Base-by-base conservation (phyloP, 1,140 invertebrate genomes). In the Drosophila asahinai region DNA sequence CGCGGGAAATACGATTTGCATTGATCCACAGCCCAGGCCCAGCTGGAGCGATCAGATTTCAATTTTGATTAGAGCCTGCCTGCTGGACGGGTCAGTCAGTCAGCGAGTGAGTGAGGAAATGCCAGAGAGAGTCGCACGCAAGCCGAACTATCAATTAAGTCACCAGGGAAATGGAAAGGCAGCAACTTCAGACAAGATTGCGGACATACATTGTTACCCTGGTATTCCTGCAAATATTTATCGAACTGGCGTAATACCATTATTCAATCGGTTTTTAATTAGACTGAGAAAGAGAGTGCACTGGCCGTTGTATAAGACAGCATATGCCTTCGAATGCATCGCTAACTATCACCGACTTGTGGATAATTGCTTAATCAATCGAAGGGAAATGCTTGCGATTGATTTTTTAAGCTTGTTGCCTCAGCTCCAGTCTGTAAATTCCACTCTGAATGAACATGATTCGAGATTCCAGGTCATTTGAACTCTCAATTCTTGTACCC, bases 71-170 rank as follows among this genome's bases (percentile, higher is more conserved):
- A 51, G 27, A 55, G 36, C 36, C 49, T 51, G 59, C 40, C 19
- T 38, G 54, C 33, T 19, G 30, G 52, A 54, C 52, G 52, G 52
- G 52, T 55, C 43, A 59, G 65, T 60, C 47, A 55, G 42, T 47
- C 38, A 43, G 55, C 42, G 25, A 17, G 47, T 67, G 49, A 76
- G 81, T 65, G 66, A 84, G 83, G 76, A 89, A 87, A 80, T 49
- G 55, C 27, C 55, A 52, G 11, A 33, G n/a, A n/a, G 54, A 51
- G 33, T n/a, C 4, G 27, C 70, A 61, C 45, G 70, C 52, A 58
- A 58, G 43, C 72, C 63, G 27, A 33, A 54, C 71, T 60, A 86
- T 76, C 65, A 72, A 86, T 79, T 86, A 79, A 76, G 43, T 77
- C 68, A 45, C 43, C n/a, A 47, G 61, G 60, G 27, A 42, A 78